These are phyloP conservation scores for Osmerus mordax DNA, from an alignment of 2,113 vertebrate genomes.

Conservation along the genomic window DNA sequence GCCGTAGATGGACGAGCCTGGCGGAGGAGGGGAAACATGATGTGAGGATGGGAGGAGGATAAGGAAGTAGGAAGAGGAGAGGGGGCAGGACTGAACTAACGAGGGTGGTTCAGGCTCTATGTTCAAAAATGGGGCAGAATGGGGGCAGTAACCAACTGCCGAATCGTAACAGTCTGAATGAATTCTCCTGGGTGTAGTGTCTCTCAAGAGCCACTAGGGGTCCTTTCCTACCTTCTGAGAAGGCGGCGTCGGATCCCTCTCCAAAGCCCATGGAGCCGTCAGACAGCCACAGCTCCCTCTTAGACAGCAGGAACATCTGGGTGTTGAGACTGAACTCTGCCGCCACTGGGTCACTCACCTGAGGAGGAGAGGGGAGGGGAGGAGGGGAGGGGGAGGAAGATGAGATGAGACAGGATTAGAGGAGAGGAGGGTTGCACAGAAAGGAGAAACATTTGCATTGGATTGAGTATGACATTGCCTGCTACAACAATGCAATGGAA, in stretches of 20 bases:
- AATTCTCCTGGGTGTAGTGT: conserved; percentile 8
- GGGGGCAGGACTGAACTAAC: not conserved
- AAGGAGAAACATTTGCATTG: too few species aligned
- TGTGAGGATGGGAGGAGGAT: not conserved
- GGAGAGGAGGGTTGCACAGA: too few species aligned
- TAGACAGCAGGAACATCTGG: conserved; percentile 80
- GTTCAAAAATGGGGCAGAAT: not conserved
- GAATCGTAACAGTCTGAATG: too few species aligned
- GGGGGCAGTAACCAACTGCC: not conserved
- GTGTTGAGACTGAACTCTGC: conserved; percentile 84
- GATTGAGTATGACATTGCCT: too few species aligned
- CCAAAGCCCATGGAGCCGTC: conserved; percentile 82
- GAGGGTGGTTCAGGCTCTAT: not conserved
- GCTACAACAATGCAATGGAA: too few species aligned
- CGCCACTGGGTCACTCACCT: conserved; percentile 82
- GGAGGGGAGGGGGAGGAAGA: too few species aligned
- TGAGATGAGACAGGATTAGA: too few species aligned
- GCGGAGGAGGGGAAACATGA: not conserved
- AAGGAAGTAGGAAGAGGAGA: not conserved
- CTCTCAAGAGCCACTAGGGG: conserved; percentile 18
- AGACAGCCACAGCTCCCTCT: conserved; percentile 78
- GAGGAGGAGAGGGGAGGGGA: not conserved
- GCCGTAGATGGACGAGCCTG: conserved; percentile 70
- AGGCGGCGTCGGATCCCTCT: conserved; percentile 75
- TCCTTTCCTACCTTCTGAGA: conserved; percentile 74